Evolutionary conservation across 53 echinoderm and acorn worm genomes (phyloP).

Genomic region (Echinometra lucunter): DNA sequence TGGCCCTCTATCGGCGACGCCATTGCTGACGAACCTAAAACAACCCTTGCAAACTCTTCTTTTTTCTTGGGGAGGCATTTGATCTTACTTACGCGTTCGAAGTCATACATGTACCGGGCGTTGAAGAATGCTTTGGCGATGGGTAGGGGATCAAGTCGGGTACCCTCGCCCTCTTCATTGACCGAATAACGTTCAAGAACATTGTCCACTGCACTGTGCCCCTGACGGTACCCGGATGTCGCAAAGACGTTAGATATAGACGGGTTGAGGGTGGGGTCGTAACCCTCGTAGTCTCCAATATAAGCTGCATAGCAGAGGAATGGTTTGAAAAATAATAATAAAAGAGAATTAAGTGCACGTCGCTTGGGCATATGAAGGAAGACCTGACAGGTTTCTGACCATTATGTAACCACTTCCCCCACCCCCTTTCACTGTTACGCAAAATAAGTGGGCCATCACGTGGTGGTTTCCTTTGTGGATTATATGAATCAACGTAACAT

Average conservation of each 20-base stretch:
- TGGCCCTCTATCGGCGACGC: too few species aligned
- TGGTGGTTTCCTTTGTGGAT: too few species aligned
- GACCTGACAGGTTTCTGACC: too few species aligned
- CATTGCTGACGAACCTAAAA: too few species aligned
- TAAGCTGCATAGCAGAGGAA: background rate
- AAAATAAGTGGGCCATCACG: too few species aligned
- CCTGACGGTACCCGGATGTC: slow-evolving; percentile 82
- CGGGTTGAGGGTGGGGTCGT: slow-evolving; percentile 69
- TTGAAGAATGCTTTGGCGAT: slow-evolving; percentile 85
- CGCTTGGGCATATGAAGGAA: too few species aligned
- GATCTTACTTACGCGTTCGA: slow-evolving; percentile 61
- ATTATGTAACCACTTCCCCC: too few species aligned
- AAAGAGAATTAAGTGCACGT: too few species aligned
- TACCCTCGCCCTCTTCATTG: background rate
- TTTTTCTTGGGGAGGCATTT: background rate
- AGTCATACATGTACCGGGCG: slow-evolving; percentile 76
- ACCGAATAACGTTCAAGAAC: slow-evolving; percentile 55
- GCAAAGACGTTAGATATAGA: slow-evolving; percentile 81
- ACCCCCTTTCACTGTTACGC: too few species aligned
- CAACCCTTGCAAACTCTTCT: too few species aligned
- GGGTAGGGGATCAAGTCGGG: slow-evolving; percentile 41
- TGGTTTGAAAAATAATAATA: background rate
- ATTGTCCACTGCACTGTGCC: slow-evolving; percentile 79
- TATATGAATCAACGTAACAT: too few species aligned
- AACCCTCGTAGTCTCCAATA: slow-evolving; percentile 43